Conservation (phyloP, 1,140 invertebrate species). For the Lysiphlebus fabarum region DNA sequence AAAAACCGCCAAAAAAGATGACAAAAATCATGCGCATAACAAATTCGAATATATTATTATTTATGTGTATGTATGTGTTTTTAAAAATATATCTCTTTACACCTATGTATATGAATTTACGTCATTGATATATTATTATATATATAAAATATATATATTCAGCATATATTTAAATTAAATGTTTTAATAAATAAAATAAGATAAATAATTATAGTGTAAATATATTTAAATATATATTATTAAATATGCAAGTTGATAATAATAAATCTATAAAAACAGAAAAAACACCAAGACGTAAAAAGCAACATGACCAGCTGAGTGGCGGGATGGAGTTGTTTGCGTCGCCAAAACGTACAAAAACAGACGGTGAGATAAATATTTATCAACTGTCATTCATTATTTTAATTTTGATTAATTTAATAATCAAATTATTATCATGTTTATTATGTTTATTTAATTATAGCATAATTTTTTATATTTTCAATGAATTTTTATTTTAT, state of each 20-base stretch:
- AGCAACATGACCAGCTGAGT: slow-evolving; percentile 34
- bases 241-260: slow-evolving; percentile 32
- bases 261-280: slow-evolving; percentile 45
- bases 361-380: slow-evolving; percentile 46
- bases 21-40: no score
- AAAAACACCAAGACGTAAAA: slow-evolving; percentile 40
- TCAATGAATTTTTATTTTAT: background rate
- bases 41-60: no score
- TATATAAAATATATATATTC: no score
- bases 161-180: no score
- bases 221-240: background rate
- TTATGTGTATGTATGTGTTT: no score
- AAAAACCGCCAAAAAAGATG: no score
- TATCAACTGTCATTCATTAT: background rate
- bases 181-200: background rate
- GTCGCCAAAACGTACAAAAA: slow-evolving; percentile 50
- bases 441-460: background rate
- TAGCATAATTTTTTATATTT: background rate
- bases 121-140: no score
- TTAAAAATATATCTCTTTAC: no score
- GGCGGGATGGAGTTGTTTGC: slow-evolving; percentile 51
- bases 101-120: no score
- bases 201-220: no score
- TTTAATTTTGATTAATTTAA: background rate
- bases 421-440: background rate